Evolutionary conservation across 2,888 invertebrate genomes (phyloP).

Genomic region (Tubulanus polymorphus): DNA sequence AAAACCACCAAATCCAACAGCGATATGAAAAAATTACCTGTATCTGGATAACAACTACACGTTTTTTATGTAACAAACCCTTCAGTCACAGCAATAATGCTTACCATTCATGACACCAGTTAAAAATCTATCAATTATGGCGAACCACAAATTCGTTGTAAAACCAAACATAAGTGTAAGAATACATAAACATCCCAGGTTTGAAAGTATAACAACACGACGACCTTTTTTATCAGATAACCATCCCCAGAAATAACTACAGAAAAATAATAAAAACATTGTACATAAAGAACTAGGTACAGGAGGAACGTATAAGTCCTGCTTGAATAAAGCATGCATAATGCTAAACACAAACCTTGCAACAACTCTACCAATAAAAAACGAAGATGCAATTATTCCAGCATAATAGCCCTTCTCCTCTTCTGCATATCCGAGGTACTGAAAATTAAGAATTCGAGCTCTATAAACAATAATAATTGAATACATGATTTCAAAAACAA

Average conservation of each 20-base stretch:
- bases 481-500: no score
- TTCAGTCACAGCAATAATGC: no score
- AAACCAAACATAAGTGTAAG: conserved; percentile 40
- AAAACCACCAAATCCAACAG: background rate
- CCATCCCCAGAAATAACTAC: conserved; percentile 49
- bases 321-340: no score
- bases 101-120: conserved; percentile 41
- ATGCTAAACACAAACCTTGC: conserved; percentile 20
- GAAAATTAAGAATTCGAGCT: conserved; percentile 3
- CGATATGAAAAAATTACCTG: no score
- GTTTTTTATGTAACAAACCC: no score
- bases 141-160: conserved; percentile 28
- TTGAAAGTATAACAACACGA: conserved; percentile 33
- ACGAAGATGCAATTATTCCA: conserved; percentile 15
- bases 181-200: conserved; percentile 29
- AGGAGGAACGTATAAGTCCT: no score
- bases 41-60: no score
- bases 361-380: conserved; percentile 16
- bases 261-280: conserved; percentile 9
- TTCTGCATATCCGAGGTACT: conserved; percentile 17
- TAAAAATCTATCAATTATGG: conserved; percentile 33
- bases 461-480: background rate
- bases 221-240: conserved; percentile 40
- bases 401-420: conserved; percentile 21
- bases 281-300: no score